Conservation (phyloP, 2,888 invertebrate genomes). For the Clitarchus hookeri region DNA sequence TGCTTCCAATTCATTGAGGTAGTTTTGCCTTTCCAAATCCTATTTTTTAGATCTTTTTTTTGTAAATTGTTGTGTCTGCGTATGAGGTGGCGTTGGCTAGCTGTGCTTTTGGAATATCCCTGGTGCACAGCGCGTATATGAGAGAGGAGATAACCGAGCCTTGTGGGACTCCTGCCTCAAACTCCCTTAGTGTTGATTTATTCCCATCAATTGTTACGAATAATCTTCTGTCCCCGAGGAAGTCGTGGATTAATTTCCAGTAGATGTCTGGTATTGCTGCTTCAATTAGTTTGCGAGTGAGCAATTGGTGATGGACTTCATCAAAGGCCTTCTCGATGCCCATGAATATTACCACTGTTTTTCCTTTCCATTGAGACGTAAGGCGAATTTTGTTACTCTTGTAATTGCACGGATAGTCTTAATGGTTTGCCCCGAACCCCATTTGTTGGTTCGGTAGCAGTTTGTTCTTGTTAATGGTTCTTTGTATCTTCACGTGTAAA, state of each 20-base stretch:
- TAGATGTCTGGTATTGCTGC: not conserved
- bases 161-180: not conserved
- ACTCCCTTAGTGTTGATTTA: not conserved
- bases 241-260: not conserved
- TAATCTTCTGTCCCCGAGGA: not conserved
- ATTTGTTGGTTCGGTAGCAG: not conserved
- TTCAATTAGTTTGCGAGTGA: too few species aligned
- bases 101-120: not conserved
- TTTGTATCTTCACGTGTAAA: not conserved
- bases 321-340: not conserved
- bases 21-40: not conserved
- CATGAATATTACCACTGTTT: not conserved
- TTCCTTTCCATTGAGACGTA: not conserved
- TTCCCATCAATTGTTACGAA: not conserved
- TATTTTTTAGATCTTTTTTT: too few species aligned
- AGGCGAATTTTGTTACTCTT: not conserved
- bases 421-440: not conserved
- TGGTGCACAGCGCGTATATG: not conserved
- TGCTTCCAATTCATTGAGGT: not conserved
- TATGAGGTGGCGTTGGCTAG: not conserved
- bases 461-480: not conserved
- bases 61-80: not conserved
- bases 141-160: not conserved
- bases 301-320: not conserved
- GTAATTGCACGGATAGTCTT: not conserved